Conservation (phyloP, 2,888 invertebrate genomes). For the Aradus depressus region DNA sequence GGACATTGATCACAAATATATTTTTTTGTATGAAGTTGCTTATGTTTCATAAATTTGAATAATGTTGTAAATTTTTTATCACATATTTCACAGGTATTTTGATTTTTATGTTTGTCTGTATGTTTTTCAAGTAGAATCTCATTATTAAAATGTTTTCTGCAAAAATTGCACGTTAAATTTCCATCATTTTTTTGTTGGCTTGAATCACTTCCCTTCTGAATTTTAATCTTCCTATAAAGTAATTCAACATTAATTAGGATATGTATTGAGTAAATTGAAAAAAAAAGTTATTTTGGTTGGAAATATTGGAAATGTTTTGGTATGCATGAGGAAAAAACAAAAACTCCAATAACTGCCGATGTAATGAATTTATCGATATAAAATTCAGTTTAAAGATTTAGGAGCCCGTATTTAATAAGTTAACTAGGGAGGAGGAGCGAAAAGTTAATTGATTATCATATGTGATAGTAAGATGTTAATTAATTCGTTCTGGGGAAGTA, state of each 20-base stretch:
- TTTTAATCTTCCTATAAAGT: conserved; percentile 1
- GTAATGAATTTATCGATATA: neutral
- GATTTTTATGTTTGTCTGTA: conserved; percentile 2
- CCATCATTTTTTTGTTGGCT: neutral
- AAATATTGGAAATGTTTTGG: neutral
- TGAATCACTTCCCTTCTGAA: neutral
- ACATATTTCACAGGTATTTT: conserved; percentile 8
- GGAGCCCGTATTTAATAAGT: too few relatives aligned
- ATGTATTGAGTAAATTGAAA: neutral
- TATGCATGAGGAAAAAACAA: neutral
- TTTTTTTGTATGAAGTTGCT: conserved; percentile 5
- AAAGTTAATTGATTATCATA: too few relatives aligned
- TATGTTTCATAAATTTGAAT: conserved; percentile 2
- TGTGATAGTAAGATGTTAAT: too few relatives aligned
- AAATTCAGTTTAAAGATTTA: neutral
- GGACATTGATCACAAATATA: conserved; percentile 21
- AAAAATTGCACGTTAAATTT: neutral
- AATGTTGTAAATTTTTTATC: conserved; percentile 3
- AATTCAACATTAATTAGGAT: neutral
- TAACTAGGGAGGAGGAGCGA: too few relatives aligned
- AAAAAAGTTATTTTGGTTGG: neutral
- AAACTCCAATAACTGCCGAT: neutral
- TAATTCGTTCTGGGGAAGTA: too few relatives aligned
- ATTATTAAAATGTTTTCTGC: conserved; percentile 1
- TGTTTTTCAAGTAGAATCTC: neutral